These are phyloP conservation scores for Tenthredo distinguenda DNA, from an alignment of 2,888 invertebrate genomes.

Conservation along the genomic window DNA sequence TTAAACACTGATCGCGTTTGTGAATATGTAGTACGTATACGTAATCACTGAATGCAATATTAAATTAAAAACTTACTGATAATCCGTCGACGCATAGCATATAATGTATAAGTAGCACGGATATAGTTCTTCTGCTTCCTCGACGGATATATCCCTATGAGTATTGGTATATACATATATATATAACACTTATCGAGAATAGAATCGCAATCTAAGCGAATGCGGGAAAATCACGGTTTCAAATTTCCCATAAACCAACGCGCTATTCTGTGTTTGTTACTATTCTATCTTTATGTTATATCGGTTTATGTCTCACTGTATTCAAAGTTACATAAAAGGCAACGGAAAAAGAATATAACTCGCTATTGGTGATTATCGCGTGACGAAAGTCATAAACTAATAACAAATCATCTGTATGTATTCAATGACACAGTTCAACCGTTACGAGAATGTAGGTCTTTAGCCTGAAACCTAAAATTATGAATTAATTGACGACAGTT, in stretches of 20 bases:
- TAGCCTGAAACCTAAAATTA: too few species aligned
- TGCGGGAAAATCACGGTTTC: background rate
- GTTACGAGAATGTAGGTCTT: background rate
- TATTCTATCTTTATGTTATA: background rate
- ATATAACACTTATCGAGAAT: background rate
- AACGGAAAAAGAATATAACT: background rate
- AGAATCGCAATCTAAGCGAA: background rate
- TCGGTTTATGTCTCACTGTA: background rate
- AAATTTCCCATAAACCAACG: background rate
- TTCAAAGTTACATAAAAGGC: background rate
- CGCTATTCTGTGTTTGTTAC: background rate
- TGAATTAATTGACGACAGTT: background rate
- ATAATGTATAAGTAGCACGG: background rate
- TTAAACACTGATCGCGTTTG: background rate
- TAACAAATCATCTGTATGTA: background rate
- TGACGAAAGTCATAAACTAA: background rate
- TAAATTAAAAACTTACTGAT: background rate
- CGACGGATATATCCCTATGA: background rate
- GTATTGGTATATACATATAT: background rate
- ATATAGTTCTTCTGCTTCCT: background rate
- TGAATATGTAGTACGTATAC: background rate
- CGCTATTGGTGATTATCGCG: background rate
- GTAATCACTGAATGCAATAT: background rate
- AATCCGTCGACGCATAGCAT: background rate
- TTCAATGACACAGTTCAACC: background rate